These are phyloP conservation scores for Caenorhabditis imperialis DNA, from an alignment of 2,888 invertebrate genomes.

Conservation along the genomic window DNA sequence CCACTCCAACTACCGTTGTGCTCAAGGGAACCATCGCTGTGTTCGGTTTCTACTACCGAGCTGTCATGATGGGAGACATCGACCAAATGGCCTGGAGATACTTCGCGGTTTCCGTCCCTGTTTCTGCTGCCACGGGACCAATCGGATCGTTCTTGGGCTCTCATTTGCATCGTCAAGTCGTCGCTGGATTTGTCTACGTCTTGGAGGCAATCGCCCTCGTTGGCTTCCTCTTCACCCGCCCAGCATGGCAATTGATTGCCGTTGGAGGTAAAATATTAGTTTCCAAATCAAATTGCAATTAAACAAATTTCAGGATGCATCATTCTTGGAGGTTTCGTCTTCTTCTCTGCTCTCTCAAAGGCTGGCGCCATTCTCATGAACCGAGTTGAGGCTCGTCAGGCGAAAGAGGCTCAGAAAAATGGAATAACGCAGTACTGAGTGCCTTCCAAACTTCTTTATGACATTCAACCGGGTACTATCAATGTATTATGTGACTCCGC, in stretches of 20 bases:
- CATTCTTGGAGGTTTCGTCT: conserved; percentile 58
- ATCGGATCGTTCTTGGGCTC: conserved; percentile 73
- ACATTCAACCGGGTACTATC: too few species aligned
- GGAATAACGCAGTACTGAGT: too few species aligned
- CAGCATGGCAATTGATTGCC: conserved; percentile 63
- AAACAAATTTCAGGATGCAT: conserved; percentile 38
- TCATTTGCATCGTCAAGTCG: conserved; percentile 72
- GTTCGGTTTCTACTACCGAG: conserved; percentile 74
- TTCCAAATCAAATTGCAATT: background rate
- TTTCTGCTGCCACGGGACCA: conserved; percentile 69
- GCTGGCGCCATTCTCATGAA: conserved; percentile 57
- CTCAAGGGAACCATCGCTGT: conserved; percentile 76
- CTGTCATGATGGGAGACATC: conserved; percentile 69
- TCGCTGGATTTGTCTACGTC: conserved; percentile 68
- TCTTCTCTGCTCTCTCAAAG: conserved; percentile 61
- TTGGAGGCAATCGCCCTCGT: conserved; percentile 67
- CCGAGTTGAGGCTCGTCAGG: conserved; percentile 44
- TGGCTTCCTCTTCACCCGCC: conserved; percentile 67
- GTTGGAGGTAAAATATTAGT: conserved; percentile 29
- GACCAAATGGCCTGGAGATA: conserved; percentile 70
- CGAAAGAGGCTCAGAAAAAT: conserved; percentile 42
- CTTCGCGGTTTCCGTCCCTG: conserved; percentile 65
- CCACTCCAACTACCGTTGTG: conserved; percentile 78
- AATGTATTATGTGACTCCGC: too few species aligned
- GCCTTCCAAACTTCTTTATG: too few species aligned